Base-by-base conservation (phyloP, 2,797 vertebrate species). In the Alfaro cultratus region DNA sequence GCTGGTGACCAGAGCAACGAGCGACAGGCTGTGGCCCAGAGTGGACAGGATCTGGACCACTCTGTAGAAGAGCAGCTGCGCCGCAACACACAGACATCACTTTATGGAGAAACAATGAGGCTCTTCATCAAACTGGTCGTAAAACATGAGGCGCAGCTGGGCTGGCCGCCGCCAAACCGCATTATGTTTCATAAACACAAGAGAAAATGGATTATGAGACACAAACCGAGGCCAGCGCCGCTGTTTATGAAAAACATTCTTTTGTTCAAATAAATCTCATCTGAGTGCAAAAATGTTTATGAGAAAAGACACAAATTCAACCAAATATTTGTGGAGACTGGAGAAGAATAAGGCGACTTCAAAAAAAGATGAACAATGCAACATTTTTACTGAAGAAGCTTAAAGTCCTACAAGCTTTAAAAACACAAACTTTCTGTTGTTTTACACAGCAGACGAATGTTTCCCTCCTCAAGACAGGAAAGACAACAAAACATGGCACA, bases 11-110 rank as follows among this genome's bases (percentile, higher is more conserved):
- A 99, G 97, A 60, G 97, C 93, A 90, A 97, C 94, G 92, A 99
- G 94, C 47, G 98, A 98, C 74, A 96, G 90, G 0, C 97, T 97
- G 94, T 99, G 96, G 73, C 98, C 98, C 85, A 99, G 93, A 1
- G 97, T 97, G 83, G 98, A 97, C 86, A 98, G 87, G 34, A 96
- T 95, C 93, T 93, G 97, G 93, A 99, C 97, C 86, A 97, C 92
- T 51, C 94, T 87, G 78, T 97, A 99, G 93, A 98, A 99, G 2
- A 95, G 90, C 82, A 96, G 91, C 97, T 98, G 90, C 5, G 83
- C 68, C 87, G 83, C 31, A 23, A 80, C 76, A 87, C 67, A 83
- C 18, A 53, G 43, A 67, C 45, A 77, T 1, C 16, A 73, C n/a
- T 36, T 1, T 47, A 39, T 13, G 34, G 9, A 16, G 53, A 18